phyloP scores from a whole-genome alignment of 1,140 invertebrate genomes.

The Nephotettix cincticeps region DNA sequence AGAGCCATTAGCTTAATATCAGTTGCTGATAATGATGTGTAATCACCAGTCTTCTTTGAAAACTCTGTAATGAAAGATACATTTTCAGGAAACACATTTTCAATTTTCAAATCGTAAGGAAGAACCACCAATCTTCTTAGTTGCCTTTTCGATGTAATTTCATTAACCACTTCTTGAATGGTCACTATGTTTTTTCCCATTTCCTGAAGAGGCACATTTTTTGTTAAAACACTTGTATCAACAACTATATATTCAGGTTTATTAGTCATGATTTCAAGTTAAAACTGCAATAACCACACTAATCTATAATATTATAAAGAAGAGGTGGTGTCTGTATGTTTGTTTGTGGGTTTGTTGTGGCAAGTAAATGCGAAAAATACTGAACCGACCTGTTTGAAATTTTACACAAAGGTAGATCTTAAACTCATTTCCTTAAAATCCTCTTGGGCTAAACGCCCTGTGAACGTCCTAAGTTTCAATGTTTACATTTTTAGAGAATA shows the following conservation, averaged over 20 bases:
- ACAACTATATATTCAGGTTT: constrained; percentile 56
- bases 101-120: constrained; percentile 82
- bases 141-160: constrained; percentile 88
- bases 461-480: too few relatives aligned
- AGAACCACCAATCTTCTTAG: constrained; percentile 79
- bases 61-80: constrained; percentile 86
- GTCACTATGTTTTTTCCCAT: constrained; percentile 84
- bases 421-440: too few relatives aligned
- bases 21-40: constrained; percentile 82
- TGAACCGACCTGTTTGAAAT: too few relatives aligned
- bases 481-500: too few relatives aligned
- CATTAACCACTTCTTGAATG: constrained; percentile 82
- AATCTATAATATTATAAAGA: too few relatives aligned
- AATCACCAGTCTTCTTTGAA: constrained; percentile 97
- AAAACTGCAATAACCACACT: too few relatives aligned
- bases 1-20: constrained; percentile 95
- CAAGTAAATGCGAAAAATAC: too few relatives aligned
- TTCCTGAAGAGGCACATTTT: constrained; percentile 63
- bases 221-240: constrained; percentile 63
- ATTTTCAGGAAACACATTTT: constrained; percentile 79
- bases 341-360: too few relatives aligned
- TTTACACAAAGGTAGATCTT: too few relatives aligned
- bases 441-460: too few relatives aligned
- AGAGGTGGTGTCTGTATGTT: too few relatives aligned
- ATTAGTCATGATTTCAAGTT: too few relatives aligned